Evolutionary conservation across 2,797 vertebrate genomes (phyloP).

Genomic region (Hypotaenidia philippensis): DNA sequence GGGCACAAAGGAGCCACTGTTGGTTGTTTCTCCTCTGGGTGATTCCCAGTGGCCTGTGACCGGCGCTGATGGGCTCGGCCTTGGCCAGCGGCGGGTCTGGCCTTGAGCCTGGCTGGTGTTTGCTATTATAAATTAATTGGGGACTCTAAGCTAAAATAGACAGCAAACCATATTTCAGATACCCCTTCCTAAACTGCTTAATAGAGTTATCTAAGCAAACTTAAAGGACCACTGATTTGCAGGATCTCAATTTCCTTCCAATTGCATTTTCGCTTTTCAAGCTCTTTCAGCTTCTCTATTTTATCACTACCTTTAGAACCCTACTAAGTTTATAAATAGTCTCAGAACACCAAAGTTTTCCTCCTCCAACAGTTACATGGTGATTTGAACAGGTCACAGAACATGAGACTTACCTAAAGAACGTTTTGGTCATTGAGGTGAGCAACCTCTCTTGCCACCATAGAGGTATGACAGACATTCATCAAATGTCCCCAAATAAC

Average conservation of each 20-base stretch:
- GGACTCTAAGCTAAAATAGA: not conserved
- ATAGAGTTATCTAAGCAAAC: not conserved
- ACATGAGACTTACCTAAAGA: not conserved
- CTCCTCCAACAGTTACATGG: rapidly evolving
- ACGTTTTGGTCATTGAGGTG: not conserved
- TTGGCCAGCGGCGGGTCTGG: no score
- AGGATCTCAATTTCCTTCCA: not conserved
- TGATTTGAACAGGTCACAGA: not conserved
- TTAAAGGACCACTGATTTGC: not conserved
- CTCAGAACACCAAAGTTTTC: not conserved
- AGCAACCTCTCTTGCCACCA: not conserved
- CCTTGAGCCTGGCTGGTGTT: no score
- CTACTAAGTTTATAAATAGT: not conserved
- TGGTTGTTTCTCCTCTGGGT: no score
- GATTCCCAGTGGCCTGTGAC: no score
- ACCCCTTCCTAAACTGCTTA: not conserved
- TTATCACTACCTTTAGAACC: not conserved
- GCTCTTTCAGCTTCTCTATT: not conserved
- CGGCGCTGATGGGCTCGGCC: no score
- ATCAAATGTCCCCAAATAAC: not conserved
- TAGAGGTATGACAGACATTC: not conserved
- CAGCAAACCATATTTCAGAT: not conserved
- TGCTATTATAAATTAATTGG: not conserved
- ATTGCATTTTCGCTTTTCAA: not conserved
- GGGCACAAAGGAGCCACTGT: no score